A percentile compares a stretch with the other conserved stretches of the same genome.
Conservation (phyloP, 1,140 invertebrate species). For the Nixonia krombeini region DNA sequence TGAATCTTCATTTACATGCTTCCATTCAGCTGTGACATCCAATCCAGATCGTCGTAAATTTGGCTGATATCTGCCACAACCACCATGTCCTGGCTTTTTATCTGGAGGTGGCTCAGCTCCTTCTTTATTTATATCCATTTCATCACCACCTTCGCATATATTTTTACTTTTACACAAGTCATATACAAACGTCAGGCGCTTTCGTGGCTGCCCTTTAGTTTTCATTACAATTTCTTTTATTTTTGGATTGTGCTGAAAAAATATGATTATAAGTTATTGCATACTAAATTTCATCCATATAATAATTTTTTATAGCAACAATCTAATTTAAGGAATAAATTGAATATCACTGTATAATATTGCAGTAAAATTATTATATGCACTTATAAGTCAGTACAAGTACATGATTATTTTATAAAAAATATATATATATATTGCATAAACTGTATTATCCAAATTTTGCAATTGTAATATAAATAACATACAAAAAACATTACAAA, state of each 20-base stretch:
- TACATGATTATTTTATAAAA: no score
- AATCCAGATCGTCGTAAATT: conserved; percentile 89
- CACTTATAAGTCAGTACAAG: no score
- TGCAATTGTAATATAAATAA: no score
- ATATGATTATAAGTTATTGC: no score
- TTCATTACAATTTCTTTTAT: conserved; percentile 98
- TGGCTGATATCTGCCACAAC: conserved; percentile 98
- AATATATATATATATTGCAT: no score
- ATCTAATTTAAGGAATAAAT: no score
- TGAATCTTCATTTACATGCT: conserved; percentile 97
- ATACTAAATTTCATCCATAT: no score
- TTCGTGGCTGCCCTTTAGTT: conserved; percentile 96
- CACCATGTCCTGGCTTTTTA: conserved; percentile 89
- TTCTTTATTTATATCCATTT: conserved; percentile 92
- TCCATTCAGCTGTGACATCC: conserved; percentile 97
- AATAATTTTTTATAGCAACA: no score
- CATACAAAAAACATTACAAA: no score
- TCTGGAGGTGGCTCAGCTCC: conserved; percentile 73
- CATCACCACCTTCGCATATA: conserved; percentile 98
- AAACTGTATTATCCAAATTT: no score
- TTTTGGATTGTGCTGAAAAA: conserved; percentile 89
- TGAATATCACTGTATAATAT: no score
- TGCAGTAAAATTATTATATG: no score
- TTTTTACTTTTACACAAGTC: conserved; percentile 98
- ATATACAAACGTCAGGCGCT: conserved; percentile 95